phyloP scores from a whole-genome alignment of 2,888 invertebrate species.

The Copidosoma aretas region DNA sequence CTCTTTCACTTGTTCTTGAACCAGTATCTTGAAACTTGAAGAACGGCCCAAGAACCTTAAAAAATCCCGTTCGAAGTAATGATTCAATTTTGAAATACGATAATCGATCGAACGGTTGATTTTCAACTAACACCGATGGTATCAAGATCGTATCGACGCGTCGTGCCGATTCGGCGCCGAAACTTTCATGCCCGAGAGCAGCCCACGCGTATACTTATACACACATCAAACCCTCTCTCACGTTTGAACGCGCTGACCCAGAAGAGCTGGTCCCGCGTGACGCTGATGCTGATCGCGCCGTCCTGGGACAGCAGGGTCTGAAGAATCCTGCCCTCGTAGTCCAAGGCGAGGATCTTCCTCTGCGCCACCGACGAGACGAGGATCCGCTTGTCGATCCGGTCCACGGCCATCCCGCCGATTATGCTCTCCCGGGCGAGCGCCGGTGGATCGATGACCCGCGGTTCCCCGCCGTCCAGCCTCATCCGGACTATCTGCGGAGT shows the following conservation, averaged over 20 bases:
- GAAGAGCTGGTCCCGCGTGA: conserved; percentile 9
- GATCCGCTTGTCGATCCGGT: conserved; percentile 8
- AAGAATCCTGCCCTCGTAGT: conserved; percentile 17
- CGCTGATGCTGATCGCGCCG: conserved; percentile 15
- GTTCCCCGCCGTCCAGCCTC: conserved; percentile 16
- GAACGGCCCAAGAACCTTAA: too few species aligned
- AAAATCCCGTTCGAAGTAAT: too few species aligned
- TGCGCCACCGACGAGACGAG: conserved; percentile 6
- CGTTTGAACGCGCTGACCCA: conserved; percentile 20
- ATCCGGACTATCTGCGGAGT: conserved; percentile 21
- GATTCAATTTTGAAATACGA: too few species aligned
- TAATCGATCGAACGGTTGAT: too few species aligned
- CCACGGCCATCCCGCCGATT: conserved; percentile 6
- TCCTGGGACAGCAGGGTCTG: conserved; percentile 5
- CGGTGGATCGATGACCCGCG: conserved; percentile 17
- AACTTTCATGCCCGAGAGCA: too few species aligned
- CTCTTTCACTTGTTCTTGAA: too few species aligned
- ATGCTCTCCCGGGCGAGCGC: neutral
- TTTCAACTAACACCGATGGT: too few species aligned
- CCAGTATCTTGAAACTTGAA: too few species aligned
- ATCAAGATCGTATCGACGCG: too few species aligned
- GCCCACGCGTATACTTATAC: neutral
- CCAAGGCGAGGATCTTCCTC: conserved; percentile 9
- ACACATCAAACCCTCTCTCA: neutral
- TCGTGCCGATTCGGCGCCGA: too few species aligned